phyloP scores from a whole-genome alignment of 2,888 invertebrate species.

The Acanthopleura granulata region DNA sequence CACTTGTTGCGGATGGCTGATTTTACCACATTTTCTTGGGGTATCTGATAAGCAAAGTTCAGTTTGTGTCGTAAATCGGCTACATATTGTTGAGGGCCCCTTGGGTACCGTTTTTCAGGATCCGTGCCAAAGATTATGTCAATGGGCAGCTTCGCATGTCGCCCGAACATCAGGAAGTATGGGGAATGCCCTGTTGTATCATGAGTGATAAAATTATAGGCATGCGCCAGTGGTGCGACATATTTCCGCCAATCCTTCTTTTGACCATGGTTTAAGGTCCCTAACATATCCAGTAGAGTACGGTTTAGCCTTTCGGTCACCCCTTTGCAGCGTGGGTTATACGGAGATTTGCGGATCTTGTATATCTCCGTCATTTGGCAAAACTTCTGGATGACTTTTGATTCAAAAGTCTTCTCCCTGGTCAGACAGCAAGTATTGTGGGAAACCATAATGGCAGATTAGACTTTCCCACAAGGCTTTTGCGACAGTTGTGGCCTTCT shows the following conservation, averaged over 20 bases:
- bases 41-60: not conserved
- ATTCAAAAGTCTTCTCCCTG: not conserved
- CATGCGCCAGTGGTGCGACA: not conserved
- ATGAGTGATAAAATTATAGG: conserved; percentile 22
- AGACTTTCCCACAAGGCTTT: not conserved
- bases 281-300: too few species aligned
- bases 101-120: not conserved
- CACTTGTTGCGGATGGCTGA: not conserved
- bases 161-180: conserved; percentile 18
- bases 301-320: too few species aligned
- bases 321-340: too few species aligned
- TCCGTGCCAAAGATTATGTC: conserved; percentile 14
- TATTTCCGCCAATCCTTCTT: too few species aligned
- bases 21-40: not conserved
- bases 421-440: not conserved
- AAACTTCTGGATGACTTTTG: not conserved
- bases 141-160: conserved; percentile 14
- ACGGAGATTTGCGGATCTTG: too few species aligned
- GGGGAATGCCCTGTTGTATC: conserved; percentile 14
- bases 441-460: not conserved
- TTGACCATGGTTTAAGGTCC: too few species aligned
- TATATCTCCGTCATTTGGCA: too few species aligned
- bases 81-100: not conserved
- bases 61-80: not conserved
- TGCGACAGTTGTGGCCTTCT: not conserved